Evolutionary conservation across 1,140 invertebrate species (phyloP).

Genomic region (Saxidomus purpurata): DNA sequence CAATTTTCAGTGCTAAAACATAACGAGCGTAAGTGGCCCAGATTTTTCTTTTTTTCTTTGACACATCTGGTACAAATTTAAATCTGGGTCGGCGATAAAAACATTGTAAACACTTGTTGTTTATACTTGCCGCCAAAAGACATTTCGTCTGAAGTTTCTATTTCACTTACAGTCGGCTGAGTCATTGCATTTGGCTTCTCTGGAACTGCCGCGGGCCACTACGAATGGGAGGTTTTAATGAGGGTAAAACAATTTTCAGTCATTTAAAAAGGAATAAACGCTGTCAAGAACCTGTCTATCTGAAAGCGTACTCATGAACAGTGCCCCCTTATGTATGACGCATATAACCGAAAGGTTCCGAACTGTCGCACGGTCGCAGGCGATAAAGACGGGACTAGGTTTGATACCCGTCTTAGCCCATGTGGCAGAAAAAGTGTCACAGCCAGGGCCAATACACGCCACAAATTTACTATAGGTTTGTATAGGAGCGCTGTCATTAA

Average conservation of each 20-base stretch:
- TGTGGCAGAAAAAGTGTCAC: too few relatives aligned
- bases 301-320: too few relatives aligned
- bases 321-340: too few relatives aligned
- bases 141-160: not conserved
- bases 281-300: too few relatives aligned
- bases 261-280: not conserved
- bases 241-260: not conserved
- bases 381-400: too few relatives aligned
- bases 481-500: too few relatives aligned
- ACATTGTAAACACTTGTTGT: slow-evolving; percentile 35
- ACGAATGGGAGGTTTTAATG: not conserved
- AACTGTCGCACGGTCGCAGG: too few relatives aligned
- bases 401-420: too few relatives aligned
- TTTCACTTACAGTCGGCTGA: not conserved
- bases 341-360: too few relatives aligned
- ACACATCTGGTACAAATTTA: slow-evolving; percentile 32
- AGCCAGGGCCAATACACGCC: too few relatives aligned
- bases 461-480: too few relatives aligned
- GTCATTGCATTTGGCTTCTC: not conserved
- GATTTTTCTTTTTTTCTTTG: not conserved
- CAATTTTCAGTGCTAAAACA: not conserved
- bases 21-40: not conserved
- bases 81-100: slow-evolving; percentile 28
- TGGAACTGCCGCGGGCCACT: not conserved
- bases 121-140: slow-evolving; percentile 15